A percentile compares a stretch with the other conserved stretches of the same genome.
Conservation (phyloP, 2,797 vertebrate genomes). For the Artibeus jamaicensis region DNA sequence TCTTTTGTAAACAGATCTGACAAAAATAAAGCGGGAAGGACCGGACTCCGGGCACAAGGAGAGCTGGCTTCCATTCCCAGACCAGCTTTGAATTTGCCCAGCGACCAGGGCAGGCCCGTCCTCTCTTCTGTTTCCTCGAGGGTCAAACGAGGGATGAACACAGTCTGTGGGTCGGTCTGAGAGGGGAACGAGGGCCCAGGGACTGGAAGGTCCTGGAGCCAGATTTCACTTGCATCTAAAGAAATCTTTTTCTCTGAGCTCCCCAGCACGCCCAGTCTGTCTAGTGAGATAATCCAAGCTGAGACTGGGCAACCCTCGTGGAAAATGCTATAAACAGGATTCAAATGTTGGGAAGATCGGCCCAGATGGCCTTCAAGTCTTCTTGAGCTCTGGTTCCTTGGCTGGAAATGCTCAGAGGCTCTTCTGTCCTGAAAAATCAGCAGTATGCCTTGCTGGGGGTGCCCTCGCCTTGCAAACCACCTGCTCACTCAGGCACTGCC, state of each 20-base stretch:
- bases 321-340: neutral
- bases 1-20: constrained; percentile 59
- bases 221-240: neutral
- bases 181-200: neutral
- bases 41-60: neutral
- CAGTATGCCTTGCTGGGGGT: neutral
- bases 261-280: accelerated
- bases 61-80: neutral
- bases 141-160: neutral
- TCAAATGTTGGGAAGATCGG: accelerated
- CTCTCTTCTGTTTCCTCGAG: neutral
- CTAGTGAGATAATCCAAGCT: neutral
- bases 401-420: neutral
- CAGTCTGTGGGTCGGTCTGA: neutral
- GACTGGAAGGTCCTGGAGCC: neutral
- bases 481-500: accelerated
- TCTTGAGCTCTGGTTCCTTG: neutral
- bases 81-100: neutral
- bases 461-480: neutral
- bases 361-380: neutral
- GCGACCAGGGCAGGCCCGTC: neutral
- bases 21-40: neutral
- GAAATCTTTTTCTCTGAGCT: neutral
- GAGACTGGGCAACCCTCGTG: accelerated
- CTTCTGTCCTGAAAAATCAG: neutral